Conservation (phyloP, 2,113 vertebrate genomes). For the Sinocyclocheilus rhinocerous region DNA sequence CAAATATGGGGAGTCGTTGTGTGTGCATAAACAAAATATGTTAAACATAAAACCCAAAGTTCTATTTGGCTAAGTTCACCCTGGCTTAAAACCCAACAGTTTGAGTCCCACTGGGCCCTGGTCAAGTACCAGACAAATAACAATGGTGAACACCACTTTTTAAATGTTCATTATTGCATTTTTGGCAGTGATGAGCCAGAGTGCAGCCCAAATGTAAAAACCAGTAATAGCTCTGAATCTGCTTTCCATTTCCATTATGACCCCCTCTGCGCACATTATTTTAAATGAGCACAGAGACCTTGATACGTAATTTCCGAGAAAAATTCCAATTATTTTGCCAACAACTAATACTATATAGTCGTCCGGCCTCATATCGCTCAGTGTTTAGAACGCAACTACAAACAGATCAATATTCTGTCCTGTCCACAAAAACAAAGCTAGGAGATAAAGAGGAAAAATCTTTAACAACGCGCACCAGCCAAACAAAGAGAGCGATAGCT, state of each 20-base stretch:
- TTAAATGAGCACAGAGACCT: constrained; percentile 67
- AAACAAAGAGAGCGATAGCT: constrained; percentile 36
- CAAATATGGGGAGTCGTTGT: neutral
- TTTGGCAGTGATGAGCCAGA: constrained; percentile 1
- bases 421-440: constrained; percentile 57
- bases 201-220: constrained; percentile 33
- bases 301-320: constrained; percentile 56
- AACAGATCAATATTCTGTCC: constrained; percentile 72
- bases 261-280: constrained; percentile 62
- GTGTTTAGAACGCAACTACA: constrained; percentile 67
- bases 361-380: constrained; percentile 45
- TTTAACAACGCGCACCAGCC: constrained; percentile 50
- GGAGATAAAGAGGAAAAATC: constrained; percentile 52
- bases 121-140: constrained; percentile 81
- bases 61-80: neutral
- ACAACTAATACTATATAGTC: constrained; percentile 66
- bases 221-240: constrained; percentile 32
- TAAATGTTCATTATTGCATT: constrained; percentile 12
- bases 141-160: constrained; percentile 55
- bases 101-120: neutral
- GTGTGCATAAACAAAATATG: neutral
- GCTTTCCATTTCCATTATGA: constrained; percentile 27
- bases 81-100: neutral
- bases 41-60: neutral
- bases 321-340: constrained; percentile 69